Conservation (phyloP, 2,888 invertebrate species). For the Diadegma fenestrale region DNA sequence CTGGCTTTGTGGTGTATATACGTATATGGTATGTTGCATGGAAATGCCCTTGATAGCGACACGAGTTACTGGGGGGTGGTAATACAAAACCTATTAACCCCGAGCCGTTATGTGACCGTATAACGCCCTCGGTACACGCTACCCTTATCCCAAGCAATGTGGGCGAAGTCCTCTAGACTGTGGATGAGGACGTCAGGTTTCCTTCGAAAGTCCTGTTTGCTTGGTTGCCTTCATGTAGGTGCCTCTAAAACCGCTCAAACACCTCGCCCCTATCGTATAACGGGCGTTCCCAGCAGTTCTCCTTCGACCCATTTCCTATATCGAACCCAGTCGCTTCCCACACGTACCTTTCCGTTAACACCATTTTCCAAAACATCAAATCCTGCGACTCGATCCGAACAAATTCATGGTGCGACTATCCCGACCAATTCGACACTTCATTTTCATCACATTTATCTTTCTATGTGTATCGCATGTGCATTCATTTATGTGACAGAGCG, state of each 20-base stretch:
- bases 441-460: slow-evolving; percentile 11
- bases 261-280: slow-evolving; percentile 55
- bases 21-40: slow-evolving; percentile 17
- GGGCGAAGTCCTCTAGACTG: not conserved
- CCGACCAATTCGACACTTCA: slow-evolving; percentile 48
- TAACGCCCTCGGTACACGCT: slow-evolving; percentile 13
- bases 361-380: slow-evolving; percentile 55
- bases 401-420: slow-evolving; percentile 55
- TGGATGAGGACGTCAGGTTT: slow-evolving; percentile 40
- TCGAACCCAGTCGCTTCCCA: slow-evolving; percentile 14
- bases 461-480: not conserved
- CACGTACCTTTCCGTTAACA: slow-evolving; percentile 44
- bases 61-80: slow-evolving; percentile 36
- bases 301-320: slow-evolving; percentile 33
- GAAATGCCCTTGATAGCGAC: slow-evolving; percentile 30
- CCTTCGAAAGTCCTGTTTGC: slow-evolving; percentile 34
- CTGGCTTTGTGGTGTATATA: not conserved
- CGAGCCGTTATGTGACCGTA: slow-evolving; percentile 37
- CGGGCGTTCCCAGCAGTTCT: slow-evolving; percentile 19
- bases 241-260: slow-evolving; percentile 53
- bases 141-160: not conserved
- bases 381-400: slow-evolving; percentile 47
- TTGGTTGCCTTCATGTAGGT: slow-evolving; percentile 41
- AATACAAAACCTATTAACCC: slow-evolving; percentile 49
- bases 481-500: not conserved